Evolutionary conservation across 2,113 vertebrate species (phyloP).

Genomic region (Lates calcarifer): DNA sequence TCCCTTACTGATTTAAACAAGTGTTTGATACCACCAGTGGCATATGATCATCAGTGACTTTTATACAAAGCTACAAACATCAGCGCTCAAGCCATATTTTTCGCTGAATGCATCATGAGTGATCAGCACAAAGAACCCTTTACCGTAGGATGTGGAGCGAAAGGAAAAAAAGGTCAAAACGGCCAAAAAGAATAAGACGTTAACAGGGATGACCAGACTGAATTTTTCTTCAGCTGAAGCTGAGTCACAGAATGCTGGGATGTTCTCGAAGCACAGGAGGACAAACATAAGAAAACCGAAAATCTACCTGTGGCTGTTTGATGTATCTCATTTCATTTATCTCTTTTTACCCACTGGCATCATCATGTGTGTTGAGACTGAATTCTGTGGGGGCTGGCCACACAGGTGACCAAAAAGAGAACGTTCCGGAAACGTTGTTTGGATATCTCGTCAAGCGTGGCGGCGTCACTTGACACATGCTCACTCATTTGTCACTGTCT

Average conservation of each 20-base stretch:
- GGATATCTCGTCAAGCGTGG: conserved; percentile 42
- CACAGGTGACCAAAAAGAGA: conserved; percentile 66
- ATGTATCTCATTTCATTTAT: conserved; percentile 43
- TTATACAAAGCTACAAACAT: conserved; percentile 56
- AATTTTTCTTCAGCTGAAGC: conserved; percentile 31
- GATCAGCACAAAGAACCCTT: conserved; percentile 74
- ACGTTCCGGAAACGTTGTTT: conserved; percentile 76
- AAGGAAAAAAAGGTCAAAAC: conserved; percentile 31
- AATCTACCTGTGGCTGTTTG: conserved; percentile 73
- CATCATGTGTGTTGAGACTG: conserved; percentile 40
- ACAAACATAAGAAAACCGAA: conserved; percentile 56
- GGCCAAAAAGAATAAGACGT: conserved; percentile 32
- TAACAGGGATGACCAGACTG: conserved; percentile 30
- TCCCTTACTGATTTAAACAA: conserved; percentile 28
- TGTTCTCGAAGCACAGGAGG: conserved; percentile 29
- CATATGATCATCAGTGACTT: conserved; percentile 45
- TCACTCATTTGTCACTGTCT: conserved; percentile 71
- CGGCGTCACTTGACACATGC: conserved; percentile 52
- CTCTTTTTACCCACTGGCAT: conserved; percentile 56
- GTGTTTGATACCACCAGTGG: conserved; percentile 38
- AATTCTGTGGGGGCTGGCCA: conserved; percentile 72
- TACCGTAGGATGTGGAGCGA: conserved; percentile 53
- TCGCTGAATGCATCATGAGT: conserved; percentile 47
- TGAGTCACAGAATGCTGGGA: conserved; percentile 45
- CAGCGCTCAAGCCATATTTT: conserved; percentile 73